Base-by-base conservation (phyloP, 1,140 invertebrate species). In the Bombus turneri region DNA sequence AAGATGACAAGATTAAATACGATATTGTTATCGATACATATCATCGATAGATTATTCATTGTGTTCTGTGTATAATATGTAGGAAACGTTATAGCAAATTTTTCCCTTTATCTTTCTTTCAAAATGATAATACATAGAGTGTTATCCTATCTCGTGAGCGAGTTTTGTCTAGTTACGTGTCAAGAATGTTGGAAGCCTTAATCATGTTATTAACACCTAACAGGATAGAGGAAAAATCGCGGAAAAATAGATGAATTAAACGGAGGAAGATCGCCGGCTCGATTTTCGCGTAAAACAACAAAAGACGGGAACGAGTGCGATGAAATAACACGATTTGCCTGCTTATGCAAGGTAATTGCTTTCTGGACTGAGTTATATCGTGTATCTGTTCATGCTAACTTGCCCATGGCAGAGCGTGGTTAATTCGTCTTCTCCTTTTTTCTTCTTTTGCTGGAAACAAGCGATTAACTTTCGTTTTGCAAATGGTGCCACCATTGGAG, bases 261-360 rank as follows among this genome's bases (percentile, higher is more conserved):
- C 37, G 3, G 39, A n/a, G 37, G 9, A 39, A 41, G 37, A 31
- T 41, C 37, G 34, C 13, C 22, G 6, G 47, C 34, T 72, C 25
- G 68, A 73, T 64, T 81, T 74, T 64, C 59, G 22, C 31, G 34
- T 18, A 34, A 41, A 81, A 34, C 9, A 31, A 43, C 41, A 22
- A 28, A 72, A 22, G 31, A 47, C 68, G 34, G 28, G 31, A 64
- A 80, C 53, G 25, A 25, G 34, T 28, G 57, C 64, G 80, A 77
- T 86, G 73, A 71, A 83, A 77, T 77, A 85, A 82, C 85, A 81
- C 73, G 87, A 88, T 86, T 72, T 74, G 87, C 84, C 68, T 79
- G 59, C 79, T 88, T 86, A 86, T 86, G 81, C 80, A 76, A 86
- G 73, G 62, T 86, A 86, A 86, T 86, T 86, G 73, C 64, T 69